These are phyloP conservation scores for Oryzias celebensis DNA, from an alignment of 2,113 vertebrate genomes.

Conservation along the genomic window DNA sequence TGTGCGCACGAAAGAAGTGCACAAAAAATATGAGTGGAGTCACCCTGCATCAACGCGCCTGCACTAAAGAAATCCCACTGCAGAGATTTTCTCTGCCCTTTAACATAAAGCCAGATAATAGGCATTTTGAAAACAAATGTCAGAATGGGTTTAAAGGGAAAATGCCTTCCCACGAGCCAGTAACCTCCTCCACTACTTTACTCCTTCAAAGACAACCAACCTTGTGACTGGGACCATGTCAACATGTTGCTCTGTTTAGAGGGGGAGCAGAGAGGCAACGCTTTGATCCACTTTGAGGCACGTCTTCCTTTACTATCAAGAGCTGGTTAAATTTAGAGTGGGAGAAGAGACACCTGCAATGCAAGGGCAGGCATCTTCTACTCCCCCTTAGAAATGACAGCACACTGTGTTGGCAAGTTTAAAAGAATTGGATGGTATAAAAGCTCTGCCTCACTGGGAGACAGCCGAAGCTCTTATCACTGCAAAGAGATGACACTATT, in stretches of 20 bases:
- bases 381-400: slow-evolving; percentile 9
- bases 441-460: slow-evolving; percentile 15
- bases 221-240: slow-evolving; percentile 55
- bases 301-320: slow-evolving; percentile 54
- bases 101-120: slow-evolving; percentile 41
- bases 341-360: slow-evolving; percentile 13
- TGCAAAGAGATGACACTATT: slow-evolving; percentile 41
- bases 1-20: slow-evolving; percentile 35
- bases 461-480: slow-evolving; percentile 14
- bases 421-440: slow-evolving; percentile 2
- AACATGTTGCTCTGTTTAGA: slow-evolving; percentile 54
- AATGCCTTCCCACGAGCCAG: slow-evolving; percentile 46
- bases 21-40: slow-evolving; percentile 28
- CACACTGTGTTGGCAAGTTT: slow-evolving; percentile 13
- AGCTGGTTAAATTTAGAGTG: slow-evolving; percentile 15
- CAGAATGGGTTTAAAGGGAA: slow-evolving; percentile 38
- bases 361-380: not conserved
- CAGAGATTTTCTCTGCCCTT: slow-evolving; percentile 23
- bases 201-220: slow-evolving; percentile 43
- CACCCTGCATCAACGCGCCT: slow-evolving; percentile 25
- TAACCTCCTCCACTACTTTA: slow-evolving; percentile 34
- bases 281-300: slow-evolving; percentile 66
- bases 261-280: slow-evolving; percentile 27
- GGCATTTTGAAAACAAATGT: slow-evolving; percentile 59
- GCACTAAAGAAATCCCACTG: slow-evolving; percentile 16